Percentiles rank a stretch among this genome's conserved stretches.
phyloP scores from a whole-genome alignment of 2,797 vertebrate genomes.

The Masticophis lateralis region DNA sequence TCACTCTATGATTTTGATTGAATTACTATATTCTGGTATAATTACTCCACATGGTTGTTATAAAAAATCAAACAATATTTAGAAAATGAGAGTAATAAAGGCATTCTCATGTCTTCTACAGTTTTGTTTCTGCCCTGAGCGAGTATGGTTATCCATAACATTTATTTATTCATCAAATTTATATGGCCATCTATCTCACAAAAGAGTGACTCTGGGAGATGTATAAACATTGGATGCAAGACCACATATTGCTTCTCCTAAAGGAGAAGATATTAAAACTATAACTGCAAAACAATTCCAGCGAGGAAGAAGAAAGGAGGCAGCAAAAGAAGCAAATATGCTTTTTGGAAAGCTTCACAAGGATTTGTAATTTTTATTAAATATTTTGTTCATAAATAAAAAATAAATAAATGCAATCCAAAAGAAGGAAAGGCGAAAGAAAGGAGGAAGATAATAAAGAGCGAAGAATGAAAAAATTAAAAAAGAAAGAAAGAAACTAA shows the following conservation, averaged over 20 bases:
- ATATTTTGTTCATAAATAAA: not conserved
- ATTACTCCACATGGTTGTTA: not conserved
- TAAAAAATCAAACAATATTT: not conserved
- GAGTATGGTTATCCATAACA: not conserved
- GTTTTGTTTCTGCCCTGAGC: not conserved
- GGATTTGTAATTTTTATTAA: not conserved
- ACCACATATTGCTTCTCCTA: not conserved
- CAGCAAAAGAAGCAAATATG: not conserved
- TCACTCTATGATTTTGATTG: not conserved
- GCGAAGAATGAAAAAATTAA: not conserved
- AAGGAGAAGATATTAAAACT: not conserved
- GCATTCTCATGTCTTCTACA: not conserved
- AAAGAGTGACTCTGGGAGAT: not conserved
- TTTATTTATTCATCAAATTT: not conserved
- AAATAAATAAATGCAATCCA: not conserved
- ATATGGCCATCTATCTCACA: not conserved
- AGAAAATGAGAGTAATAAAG: not conserved
- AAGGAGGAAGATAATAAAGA: not conserved
- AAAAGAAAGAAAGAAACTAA: not conserved
- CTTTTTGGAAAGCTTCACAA: not conserved
- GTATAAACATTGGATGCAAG: not conserved
- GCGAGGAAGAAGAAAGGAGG: not conserved
- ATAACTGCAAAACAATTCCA: not conserved
- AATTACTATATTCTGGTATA: not conserved
- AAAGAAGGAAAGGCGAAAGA: not conserved